Evolutionary conservation across 2,113 vertebrate genomes (phyloP).

Genomic region (Argyrosomus japonicus): DNA sequence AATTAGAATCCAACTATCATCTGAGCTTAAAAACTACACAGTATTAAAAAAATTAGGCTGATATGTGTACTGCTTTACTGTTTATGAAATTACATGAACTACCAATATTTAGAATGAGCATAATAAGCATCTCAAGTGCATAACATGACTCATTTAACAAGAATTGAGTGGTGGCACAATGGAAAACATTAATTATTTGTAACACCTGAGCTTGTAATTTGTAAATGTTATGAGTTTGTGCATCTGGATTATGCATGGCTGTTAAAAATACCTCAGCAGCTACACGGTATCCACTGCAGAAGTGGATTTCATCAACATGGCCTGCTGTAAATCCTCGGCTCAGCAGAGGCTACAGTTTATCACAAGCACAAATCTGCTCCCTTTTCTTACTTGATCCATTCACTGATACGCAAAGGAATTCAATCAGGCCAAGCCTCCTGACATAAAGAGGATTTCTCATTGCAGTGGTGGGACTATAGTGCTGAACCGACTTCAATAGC

Average conservation of each 20-base stretch:
- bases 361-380: slow-evolving; percentile 81
- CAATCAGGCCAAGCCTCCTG: slow-evolving; percentile 82
- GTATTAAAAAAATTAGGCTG: not conserved
- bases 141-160: slow-evolving; percentile 46
- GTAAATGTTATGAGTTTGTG: slow-evolving; percentile 40
- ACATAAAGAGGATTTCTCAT: slow-evolving; percentile 83
- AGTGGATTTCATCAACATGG: slow-evolving; percentile 81
- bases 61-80: not conserved
- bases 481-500: slow-evolving; percentile 79
- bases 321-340: slow-evolving; percentile 79
- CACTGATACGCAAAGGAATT: slow-evolving; percentile 85
- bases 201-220: slow-evolving; percentile 56
- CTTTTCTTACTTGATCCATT: slow-evolving; percentile 84
- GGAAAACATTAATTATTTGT: slow-evolving; percentile 49
- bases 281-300: slow-evolving; percentile 53
- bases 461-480: slow-evolving; percentile 57
- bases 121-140: slow-evolving; percentile 28
- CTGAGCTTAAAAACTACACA: not conserved
- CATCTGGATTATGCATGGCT: slow-evolving; percentile 59
- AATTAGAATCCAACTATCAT: not conserved
- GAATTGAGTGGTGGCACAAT: slow-evolving; percentile 39
- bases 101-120: slow-evolving; percentile 24
- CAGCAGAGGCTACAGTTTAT: slow-evolving; percentile 82
- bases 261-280: slow-evolving; percentile 59
- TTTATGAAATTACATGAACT: slow-evolving; percentile 28